Evolutionary conservation across 2,888 invertebrate species (phyloP), one percentile per base, ranked within the genome.

Genomic region (Nineta flava): DNA sequence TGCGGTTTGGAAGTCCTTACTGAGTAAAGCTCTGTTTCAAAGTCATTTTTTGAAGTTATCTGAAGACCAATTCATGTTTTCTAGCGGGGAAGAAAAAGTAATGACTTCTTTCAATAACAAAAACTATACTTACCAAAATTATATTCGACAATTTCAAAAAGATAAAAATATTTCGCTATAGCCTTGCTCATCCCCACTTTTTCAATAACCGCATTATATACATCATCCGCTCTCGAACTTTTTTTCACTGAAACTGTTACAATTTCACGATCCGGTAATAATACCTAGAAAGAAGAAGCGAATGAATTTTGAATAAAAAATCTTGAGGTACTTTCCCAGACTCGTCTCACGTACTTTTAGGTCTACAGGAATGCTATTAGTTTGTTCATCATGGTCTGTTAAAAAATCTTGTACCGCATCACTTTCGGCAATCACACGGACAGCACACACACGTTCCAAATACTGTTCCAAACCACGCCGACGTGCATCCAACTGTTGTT

Each of bases 391-490:
- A 2, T 85, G 79, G 60, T 94, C 92, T 5, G 94, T 93, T 13
- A 97, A 78, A 71, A 97, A 97, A 66, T 96, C 95, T 69, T 97
- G 97, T 67, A 99, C 91, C 2, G 91, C 81, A 62, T 96, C 96
- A 59, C 90, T 87, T 64, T 99, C 99, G 1, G 96, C 97, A 61
- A 99, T 95, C 31, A 97, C 96, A 38, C 96, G 77, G 13, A 99
- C 92, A 7, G 97, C 94, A 71, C 97, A 97, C 1, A 97, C 90
- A 69, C 95, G 92, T 69, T 99, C 99, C 64, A 99, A 74, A 74
- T 97, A 99, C 69, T 92, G 92, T 67, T 99, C 99, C 44, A 99
- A 74, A 2, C 95, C 95, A 56, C 97, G 76, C 54, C 99, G 76
- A 53, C 99, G 75, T 0, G 90, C 83, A 67, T 99, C 99, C 53